Percentiles rank a stretch among this genome's conserved stretches.
Evolutionary conservation across 2,888 invertebrate genomes (phyloP).

Genomic region (Cataglyphis rosenhaueri): DNA sequence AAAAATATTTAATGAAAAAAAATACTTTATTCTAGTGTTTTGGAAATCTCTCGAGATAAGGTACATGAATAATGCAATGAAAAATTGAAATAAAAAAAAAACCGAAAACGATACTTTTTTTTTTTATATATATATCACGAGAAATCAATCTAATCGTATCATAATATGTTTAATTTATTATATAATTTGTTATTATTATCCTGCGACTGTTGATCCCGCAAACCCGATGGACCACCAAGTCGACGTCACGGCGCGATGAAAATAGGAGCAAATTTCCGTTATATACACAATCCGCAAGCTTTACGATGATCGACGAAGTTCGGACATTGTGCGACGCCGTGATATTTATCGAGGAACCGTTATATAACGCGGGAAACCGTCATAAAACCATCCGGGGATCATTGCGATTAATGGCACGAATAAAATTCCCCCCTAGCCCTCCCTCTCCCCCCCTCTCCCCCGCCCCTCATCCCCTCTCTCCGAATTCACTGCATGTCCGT

Average conservation of each 20-base stretch:
- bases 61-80: too few species aligned
- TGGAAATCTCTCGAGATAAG: too few species aligned
- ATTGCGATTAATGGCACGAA: slow-evolving; percentile 41
- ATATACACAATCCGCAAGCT: slow-evolving; percentile 24
- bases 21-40: too few species aligned
- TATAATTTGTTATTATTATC: slow-evolving; percentile 23
- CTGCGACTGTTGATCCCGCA: slow-evolving; percentile 5
- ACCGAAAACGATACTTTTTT: too few species aligned
- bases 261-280: slow-evolving; percentile 52
- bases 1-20: too few species aligned
- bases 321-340: slow-evolving; percentile 36
- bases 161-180: not conserved
- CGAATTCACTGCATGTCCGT: slow-evolving; percentile 40
- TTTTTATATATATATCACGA: not conserved
- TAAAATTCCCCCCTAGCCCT: not conserved
- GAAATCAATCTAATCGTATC: not conserved
- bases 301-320: slow-evolving; percentile 53
- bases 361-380: slow-evolving; percentile 38
- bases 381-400: slow-evolving; percentile 39
- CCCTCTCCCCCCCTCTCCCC: not conserved
- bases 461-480: not conserved
- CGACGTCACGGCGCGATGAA: slow-evolving; percentile 7
- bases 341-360: slow-evolving; percentile 35
- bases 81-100: too few species aligned
- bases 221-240: not conserved